Evolutionary conservation across 2,888 invertebrate genomes (phyloP), one percentile per base, ranked within the genome.

Genomic region (Sphaerophoria rueppellii): DNA sequence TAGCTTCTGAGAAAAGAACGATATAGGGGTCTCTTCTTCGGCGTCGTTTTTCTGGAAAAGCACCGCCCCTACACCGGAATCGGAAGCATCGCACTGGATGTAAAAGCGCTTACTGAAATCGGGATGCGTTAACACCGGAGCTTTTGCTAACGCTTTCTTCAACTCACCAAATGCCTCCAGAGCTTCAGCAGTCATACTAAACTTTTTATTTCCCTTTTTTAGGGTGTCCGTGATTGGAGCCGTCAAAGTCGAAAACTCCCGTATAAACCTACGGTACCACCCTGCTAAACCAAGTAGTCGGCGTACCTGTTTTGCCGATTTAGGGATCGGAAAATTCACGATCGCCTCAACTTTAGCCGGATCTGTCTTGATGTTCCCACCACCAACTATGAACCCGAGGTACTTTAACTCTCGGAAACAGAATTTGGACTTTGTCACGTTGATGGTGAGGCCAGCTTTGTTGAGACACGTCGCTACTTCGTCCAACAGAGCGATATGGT

Each of bases 321-420:
- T 77, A 0, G 75, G 55, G 0, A 69, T 48, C 34, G 86, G 87
- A 7, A 73, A 60, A 3, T 78, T 40, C 14, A 71, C 72, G 6
- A 82, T 86, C 0, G 72, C 86, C 7, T 37, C 16, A 1, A 87
- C 70, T 16, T 86, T 86, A 2, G 69, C 75, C 0, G 79, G 67
- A 24, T 87, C 83, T 0, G 83, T 79, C 32, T 60, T 74, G 2
- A 86, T 12, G 7, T 35, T 24, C 0, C 79, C 86, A 3, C 72
- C n/a, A 86, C 40, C 40, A 40, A 40, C 40, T 40, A 40, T 69
- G 35, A 82, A 86, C 2, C 81, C 79, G 7, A 86, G 14, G 43
- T 87, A 79, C n/a, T 54, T 69, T 4, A 87, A 55, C 24, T 87
- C 83, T 24, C 35, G 73, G 34, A 86, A 86, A 43, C 80, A 87